These are phyloP conservation scores for Halcyon smyrnensis DNA, from an alignment of 2,797 vertebrate species.

Conservation along the genomic window DNA sequence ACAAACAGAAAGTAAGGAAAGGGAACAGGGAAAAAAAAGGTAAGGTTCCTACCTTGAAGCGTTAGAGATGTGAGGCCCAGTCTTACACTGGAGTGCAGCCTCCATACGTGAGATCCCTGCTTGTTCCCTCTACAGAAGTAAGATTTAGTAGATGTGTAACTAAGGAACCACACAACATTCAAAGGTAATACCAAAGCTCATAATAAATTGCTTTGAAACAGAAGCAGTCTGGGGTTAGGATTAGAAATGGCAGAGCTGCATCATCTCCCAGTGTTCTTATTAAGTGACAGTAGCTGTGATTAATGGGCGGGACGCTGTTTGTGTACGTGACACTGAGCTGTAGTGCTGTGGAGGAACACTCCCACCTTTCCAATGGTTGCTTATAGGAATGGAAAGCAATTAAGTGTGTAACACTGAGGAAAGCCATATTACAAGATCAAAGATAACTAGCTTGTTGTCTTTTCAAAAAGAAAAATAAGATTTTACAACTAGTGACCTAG, in stretches of 20 bases:
- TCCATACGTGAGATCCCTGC: accelerated
- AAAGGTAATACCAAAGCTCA: background rate
- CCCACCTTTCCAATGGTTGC: background rate
- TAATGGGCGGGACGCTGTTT: background rate
- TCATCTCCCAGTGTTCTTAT: background rate
- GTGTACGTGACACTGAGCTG: background rate
- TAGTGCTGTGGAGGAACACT: background rate
- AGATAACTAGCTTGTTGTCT: background rate
- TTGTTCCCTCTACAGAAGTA: background rate
- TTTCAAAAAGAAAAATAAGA: background rate
- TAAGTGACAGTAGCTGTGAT: background rate
- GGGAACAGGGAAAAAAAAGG: background rate
- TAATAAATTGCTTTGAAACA: background rate
- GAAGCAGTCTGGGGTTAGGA: background rate
- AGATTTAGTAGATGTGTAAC: background rate
- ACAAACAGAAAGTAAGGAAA: background rate
- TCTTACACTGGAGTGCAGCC: background rate
- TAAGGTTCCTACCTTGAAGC: background rate
- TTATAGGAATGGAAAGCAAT: background rate
- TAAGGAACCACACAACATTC: background rate
- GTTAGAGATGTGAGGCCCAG: background rate
- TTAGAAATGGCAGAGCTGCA: background rate
- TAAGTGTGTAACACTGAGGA: background rate
- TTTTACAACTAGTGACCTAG: background rate
- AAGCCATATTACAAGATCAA: background rate